Conservation (phyloP, 2,888 invertebrate genomes). For the Phyllotreta cruciferae region DNA sequence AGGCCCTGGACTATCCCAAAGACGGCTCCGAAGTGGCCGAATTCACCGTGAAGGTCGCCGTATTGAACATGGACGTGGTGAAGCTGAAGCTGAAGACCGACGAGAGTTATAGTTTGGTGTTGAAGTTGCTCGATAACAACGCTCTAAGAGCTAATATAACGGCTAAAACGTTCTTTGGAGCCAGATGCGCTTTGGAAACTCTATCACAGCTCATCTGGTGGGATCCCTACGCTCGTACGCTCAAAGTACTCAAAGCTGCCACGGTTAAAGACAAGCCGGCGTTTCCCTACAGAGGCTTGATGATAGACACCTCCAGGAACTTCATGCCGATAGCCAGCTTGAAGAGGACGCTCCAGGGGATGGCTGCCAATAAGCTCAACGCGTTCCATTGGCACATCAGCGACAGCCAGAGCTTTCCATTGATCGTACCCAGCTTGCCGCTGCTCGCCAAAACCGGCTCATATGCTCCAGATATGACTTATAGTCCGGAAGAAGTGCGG, state of each 20-base stretch:
- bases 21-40: slow-evolving; percentile 51
- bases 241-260: slow-evolving; percentile 72
- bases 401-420: slow-evolving; percentile 93
- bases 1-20: slow-evolving; percentile 44
- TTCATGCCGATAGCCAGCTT: slow-evolving; percentile 79
- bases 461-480: slow-evolving; percentile 75
- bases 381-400: slow-evolving; percentile 93
- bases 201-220: slow-evolving; percentile 83
- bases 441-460: slow-evolving; percentile 85
- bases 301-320: slow-evolving; percentile 91
- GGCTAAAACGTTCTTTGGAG: slow-evolving; percentile 77
- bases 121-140: slow-evolving; percentile 60
- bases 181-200: slow-evolving; percentile 79
- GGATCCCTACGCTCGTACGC: slow-evolving; percentile 69
- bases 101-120: slow-evolving; percentile 75
- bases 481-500: slow-evolving; percentile 73
- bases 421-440: slow-evolving; percentile 77
- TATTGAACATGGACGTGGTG: slow-evolving; percentile 61
- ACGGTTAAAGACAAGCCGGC: slow-evolving; percentile 79
- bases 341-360: slow-evolving; percentile 80
- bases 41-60: slow-evolving; percentile 63
- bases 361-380: slow-evolving; percentile 90
- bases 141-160: slow-evolving; percentile 68
- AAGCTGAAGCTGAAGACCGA: slow-evolving; percentile 72
- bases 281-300: slow-evolving; percentile 82